phyloP scores from a whole-genome alignment of 2,888 invertebrate genomes.

The Atethmia centrago region DNA sequence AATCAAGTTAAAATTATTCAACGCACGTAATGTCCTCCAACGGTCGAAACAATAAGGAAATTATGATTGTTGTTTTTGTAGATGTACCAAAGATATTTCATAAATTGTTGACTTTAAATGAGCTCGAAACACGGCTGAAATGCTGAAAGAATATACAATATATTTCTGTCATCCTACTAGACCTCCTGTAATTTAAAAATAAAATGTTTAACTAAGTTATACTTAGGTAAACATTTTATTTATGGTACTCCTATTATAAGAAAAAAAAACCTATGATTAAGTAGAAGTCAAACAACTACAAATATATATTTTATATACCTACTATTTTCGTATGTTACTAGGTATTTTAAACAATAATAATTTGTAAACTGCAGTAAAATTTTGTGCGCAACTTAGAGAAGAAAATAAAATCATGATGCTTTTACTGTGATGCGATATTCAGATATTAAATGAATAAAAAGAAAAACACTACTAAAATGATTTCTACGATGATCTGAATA shows the following conservation, averaged over 20 bases:
- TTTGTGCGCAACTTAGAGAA: neutral
- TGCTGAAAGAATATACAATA: neutral
- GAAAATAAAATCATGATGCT: neutral
- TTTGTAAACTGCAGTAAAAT: neutral
- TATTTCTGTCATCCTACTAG: neutral
- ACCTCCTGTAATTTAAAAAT: slow-evolving; percentile 4
- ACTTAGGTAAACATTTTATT: no score
- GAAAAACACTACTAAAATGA: slow-evolving; percentile 22
- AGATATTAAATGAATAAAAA: neutral
- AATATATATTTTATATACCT: neutral
- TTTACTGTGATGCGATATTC: neutral
- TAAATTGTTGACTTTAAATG: slow-evolving; percentile 34
- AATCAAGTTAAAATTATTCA: slow-evolving; percentile 55
- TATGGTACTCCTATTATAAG: no score
- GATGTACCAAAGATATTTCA: slow-evolving; percentile 23
- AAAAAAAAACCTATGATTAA: neutral
- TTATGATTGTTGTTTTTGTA: slow-evolving; percentile 36
- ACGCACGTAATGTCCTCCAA: slow-evolving; percentile 48
- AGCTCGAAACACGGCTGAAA: slow-evolving; percentile 17
- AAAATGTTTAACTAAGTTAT: neutral
- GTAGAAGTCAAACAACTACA: neutral
- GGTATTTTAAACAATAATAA: neutral
- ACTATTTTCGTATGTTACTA: neutral
- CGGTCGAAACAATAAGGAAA: slow-evolving; percentile 49
- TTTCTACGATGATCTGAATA: slow-evolving; percentile 23